Percentiles rank a stretch among this genome's conserved stretches.
Evolutionary conservation across 2,797 vertebrate genomes (phyloP).

Genomic region (Sandelia bainsii): DNA sequence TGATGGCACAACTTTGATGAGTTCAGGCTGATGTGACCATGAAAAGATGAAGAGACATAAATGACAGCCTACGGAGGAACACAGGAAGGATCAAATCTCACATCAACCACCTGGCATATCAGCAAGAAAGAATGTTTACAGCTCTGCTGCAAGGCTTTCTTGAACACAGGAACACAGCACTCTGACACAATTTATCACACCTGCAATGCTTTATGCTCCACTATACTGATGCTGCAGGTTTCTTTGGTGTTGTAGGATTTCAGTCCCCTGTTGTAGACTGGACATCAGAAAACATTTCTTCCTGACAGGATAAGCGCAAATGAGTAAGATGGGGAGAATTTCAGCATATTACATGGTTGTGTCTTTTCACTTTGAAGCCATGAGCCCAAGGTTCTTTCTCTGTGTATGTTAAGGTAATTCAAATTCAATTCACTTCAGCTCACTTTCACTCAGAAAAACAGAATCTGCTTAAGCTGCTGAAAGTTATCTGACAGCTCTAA

Average conservation of each 20-base stretch:
- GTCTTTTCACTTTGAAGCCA: constrained; percentile 39
- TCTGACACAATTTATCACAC: constrained; percentile 52
- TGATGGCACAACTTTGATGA: constrained; percentile 64
- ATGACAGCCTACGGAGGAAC: constrained; percentile 61
- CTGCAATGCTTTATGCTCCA: constrained; percentile 38
- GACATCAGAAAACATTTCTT: constrained; percentile 34
- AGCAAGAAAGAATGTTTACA: constrained; percentile 60
- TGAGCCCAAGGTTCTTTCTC: constrained; percentile 24
- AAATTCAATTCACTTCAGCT: constrained; percentile 35
- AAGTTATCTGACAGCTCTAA: constrained; percentile 56
- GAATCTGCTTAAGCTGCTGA: constrained; percentile 32
- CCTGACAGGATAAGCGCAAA: constrained; percentile 7
- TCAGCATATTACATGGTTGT: constrained; percentile 25
- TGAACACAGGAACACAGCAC: constrained; percentile 58
- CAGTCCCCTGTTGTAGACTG: constrained; percentile 32
- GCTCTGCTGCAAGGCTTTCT: constrained; percentile 56
- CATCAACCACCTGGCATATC: constrained; percentile 49
- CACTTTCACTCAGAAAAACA: constrained; percentile 28
- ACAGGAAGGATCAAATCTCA: constrained; percentile 62
- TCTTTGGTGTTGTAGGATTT: constrained; percentile 46
- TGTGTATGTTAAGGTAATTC: constrained; percentile 31
- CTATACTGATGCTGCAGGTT: constrained; percentile 28
- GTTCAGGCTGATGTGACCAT: constrained; percentile 56
- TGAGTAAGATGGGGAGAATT: constrained; percentile 7
- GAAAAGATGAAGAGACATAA: constrained; percentile 71